A percentile compares a stretch with the other conserved stretches of the same genome.
Evolutionary conservation across 2,888 invertebrate genomes (phyloP).

Genomic region (Chymomyza fuscimana): DNA sequence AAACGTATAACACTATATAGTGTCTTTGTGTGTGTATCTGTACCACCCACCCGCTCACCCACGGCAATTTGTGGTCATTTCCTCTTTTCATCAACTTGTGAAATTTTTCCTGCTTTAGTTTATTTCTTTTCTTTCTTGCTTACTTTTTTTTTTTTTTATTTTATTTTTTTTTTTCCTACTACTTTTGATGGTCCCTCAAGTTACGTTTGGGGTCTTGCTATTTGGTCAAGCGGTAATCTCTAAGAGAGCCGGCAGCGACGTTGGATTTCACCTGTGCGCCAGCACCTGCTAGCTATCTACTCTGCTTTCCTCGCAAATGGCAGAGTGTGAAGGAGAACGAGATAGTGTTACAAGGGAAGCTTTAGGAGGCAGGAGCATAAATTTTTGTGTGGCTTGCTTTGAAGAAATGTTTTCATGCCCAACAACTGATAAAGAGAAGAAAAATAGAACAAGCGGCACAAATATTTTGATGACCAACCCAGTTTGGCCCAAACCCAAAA

Average conservation of each 20-base stretch:
- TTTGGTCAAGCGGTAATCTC: neutral
- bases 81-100: slow-evolving; percentile 67
- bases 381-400: slow-evolving; percentile 43
- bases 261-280: neutral
- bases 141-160: neutral
- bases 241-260: neutral
- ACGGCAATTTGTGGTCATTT: slow-evolving; percentile 73
- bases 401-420: slow-evolving; percentile 41
- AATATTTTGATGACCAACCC: slow-evolving; percentile 38
- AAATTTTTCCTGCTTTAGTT: slow-evolving; percentile 38
- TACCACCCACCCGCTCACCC: slow-evolving; percentile 22
- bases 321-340: neutral
- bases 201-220: neutral
- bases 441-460: slow-evolving; percentile 3
- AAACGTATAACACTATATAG: neutral
- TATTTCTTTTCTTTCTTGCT: slow-evolving; percentile 45
- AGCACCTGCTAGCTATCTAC: neutral
- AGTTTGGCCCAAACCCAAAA: neutral
- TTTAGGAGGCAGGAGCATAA: slow-evolving; percentile 31
- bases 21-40: slow-evolving; percentile 1
- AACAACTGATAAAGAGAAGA: neutral
- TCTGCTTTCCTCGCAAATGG: neutral
- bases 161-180: neutral
- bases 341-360: neutral
- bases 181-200: slow-evolving; percentile 1